These are phyloP conservation scores for Hemicentrotus pulcherrimus DNA, from an alignment of 35 echinoderm and acorn worm species.

Conservation along the genomic window DNA sequence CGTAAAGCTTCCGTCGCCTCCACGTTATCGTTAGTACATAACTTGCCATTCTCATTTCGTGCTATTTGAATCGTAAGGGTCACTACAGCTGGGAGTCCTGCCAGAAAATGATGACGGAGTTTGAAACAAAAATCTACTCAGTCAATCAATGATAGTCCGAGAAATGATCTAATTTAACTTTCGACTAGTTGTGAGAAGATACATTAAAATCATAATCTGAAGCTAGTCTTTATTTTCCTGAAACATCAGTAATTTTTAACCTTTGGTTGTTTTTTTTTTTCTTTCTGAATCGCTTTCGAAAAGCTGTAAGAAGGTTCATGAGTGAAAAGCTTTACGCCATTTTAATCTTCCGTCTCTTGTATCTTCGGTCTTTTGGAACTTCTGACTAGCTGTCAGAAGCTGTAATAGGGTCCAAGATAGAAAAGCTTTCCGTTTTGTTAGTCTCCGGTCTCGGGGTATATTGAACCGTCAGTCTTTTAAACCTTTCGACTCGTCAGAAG, in stretches of 20 bases:
- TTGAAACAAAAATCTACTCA: background rate
- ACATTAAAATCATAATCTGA: background rate
- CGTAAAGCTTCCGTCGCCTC: slow-evolving; percentile 59
- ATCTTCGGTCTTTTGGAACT: no score
- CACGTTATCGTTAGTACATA: slow-evolving; percentile 59
- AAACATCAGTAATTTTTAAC: background rate
- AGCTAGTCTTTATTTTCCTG: background rate
- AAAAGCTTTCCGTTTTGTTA: no score
- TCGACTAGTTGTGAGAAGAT: background rate
- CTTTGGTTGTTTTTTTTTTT: background rate
- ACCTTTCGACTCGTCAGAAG: no score
- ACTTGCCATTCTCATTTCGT: slow-evolving; percentile 48
- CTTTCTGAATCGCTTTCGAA: background rate
- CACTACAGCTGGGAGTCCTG: slow-evolving; percentile 72
- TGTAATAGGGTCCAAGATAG: no score
- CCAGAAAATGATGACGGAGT: background rate
- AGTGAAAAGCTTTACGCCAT: no score
- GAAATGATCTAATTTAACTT: background rate
- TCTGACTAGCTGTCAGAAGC: no score
- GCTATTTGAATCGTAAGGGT: slow-evolving; percentile 42
- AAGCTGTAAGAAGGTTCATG: no score
- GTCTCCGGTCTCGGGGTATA: no score
- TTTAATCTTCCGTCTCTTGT: no score
- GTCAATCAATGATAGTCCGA: background rate
- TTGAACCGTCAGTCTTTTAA: no score